Evolutionary conservation across 2,797 vertebrate species (phyloP).

Genomic region (Melanotaenia parkinsoni): DNA sequence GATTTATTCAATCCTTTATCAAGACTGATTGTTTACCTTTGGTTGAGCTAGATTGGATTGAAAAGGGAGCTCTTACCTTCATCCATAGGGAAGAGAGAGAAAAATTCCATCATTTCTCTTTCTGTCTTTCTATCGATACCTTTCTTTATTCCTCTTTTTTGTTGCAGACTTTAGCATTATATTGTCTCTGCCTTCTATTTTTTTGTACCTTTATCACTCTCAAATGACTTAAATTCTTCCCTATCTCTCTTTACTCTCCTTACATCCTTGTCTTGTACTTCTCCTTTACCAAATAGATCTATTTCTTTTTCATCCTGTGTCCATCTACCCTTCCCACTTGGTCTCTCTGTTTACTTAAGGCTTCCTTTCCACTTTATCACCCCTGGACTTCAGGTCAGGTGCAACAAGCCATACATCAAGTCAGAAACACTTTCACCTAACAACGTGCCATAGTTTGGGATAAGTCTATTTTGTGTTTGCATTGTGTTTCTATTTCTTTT

Average conservation of each 20-base stretch:
- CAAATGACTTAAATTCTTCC: slow-evolving; percentile 10
- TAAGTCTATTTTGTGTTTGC: slow-evolving; percentile 1
- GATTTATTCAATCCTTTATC: slow-evolving; percentile 84
- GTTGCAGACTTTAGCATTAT: slow-evolving; percentile 29
- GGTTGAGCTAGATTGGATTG: slow-evolving; percentile 78
- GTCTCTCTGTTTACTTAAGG: slow-evolving; percentile 22
- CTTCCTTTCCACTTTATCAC: slow-evolving; percentile 21
- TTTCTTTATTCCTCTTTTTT: slow-evolving; percentile 37
- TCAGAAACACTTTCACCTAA: slow-evolving; percentile 39
- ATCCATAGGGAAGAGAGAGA: slow-evolving; percentile 66
- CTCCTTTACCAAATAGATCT: slow-evolving; percentile 4
- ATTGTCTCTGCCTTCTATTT: slow-evolving; percentile 22
- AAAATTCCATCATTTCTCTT: slow-evolving; percentile 73
- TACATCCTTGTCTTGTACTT: slow-evolving; percentile 28
- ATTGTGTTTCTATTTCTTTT: background rate
- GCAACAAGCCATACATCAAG: slow-evolving; percentile 49
- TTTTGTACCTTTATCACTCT: slow-evolving; percentile 29
- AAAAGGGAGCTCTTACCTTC: slow-evolving; percentile 63
- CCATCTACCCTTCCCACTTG: background rate
- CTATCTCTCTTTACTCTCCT: slow-evolving; percentile 18
- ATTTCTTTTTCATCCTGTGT: slow-evolving; percentile 15
- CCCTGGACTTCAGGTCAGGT: slow-evolving; percentile 36
- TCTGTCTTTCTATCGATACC: slow-evolving; percentile 22
- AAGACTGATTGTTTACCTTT: slow-evolving; percentile 85
- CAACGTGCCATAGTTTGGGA: slow-evolving; percentile 6